Conservation (phyloP, 2,113 vertebrate species). For the Ploceus nigricollis region DNA sequence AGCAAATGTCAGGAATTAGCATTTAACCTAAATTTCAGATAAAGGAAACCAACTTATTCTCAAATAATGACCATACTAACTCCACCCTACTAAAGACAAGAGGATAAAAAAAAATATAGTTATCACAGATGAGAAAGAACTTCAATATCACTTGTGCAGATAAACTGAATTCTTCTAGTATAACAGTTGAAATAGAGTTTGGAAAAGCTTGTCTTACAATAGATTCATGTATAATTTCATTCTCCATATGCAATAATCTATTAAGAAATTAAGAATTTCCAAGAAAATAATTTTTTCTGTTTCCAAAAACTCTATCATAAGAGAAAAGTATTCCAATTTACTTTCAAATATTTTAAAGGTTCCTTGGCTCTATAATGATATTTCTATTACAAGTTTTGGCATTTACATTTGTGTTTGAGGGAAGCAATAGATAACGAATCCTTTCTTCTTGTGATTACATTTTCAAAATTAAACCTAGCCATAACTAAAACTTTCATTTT, state of each 20-base stretch:
- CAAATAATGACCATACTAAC: not conserved
- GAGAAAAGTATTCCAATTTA: not conserved
- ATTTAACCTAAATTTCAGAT: constrained; percentile 18
- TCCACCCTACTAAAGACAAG: not conserved
- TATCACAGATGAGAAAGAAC: not conserved
- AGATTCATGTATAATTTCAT: not conserved
- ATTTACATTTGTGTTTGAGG: not conserved
- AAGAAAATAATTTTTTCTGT: not conserved
- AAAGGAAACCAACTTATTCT: constrained; percentile 5
- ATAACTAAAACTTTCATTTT: not conserved
- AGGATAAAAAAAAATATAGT: not conserved
- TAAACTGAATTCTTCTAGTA: not conserved
- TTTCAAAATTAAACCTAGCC: not conserved
- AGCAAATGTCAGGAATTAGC: not conserved
- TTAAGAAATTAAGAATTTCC: not conserved
- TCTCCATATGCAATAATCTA: not conserved
- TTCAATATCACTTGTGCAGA: not conserved
- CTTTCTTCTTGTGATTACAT: not conserved
- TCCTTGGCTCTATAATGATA: not conserved
- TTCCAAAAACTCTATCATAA: not conserved
- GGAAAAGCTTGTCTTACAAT: not conserved
- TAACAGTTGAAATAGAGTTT: not conserved
- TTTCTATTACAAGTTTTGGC: not conserved
- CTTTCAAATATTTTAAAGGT: not conserved
- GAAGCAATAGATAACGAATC: not conserved